Evolutionary conservation across 2,888 invertebrate species (phyloP).

Genomic region (Phymatocera aterrima): DNA sequence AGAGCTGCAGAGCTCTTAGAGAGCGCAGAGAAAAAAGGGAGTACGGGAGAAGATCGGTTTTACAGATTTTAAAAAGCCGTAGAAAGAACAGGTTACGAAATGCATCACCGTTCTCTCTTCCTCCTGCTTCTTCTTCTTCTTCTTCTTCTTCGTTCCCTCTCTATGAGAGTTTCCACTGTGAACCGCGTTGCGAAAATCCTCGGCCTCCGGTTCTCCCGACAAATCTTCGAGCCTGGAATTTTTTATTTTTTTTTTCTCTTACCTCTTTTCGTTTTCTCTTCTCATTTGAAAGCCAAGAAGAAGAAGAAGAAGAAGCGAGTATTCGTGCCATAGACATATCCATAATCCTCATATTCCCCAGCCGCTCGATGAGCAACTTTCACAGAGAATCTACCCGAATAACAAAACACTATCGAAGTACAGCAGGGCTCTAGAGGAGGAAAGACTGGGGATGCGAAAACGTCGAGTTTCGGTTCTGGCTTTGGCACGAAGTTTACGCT

Average conservation of each 20-base stretch:
- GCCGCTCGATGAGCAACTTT: not conserved
- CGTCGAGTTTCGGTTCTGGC: not conserved
- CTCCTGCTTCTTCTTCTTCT: not conserved
- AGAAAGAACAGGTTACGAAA: not conserved
- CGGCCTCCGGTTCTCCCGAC: too few species aligned
- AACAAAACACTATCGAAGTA: not conserved
- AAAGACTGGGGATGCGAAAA: conserved; percentile 3
- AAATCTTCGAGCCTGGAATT: too few species aligned
- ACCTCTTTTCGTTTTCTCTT: too few species aligned
- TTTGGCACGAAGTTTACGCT: not conserved
- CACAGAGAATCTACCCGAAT: not conserved
- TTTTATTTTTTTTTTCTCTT: too few species aligned
- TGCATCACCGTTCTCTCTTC: not conserved
- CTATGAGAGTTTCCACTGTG: too few species aligned
- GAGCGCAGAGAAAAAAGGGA: not conserved
- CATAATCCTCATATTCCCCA: not conserved
- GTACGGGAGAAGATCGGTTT: not conserved
- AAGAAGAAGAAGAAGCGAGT: too few species aligned
- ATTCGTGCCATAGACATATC: too few species aligned
- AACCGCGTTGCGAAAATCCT: too few species aligned
- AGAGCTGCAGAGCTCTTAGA: not conserved
- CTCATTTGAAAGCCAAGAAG: too few species aligned
- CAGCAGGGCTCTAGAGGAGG: not conserved
- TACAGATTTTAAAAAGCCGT: not conserved
- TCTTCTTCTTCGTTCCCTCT: too few species aligned